A percentile compares a stretch with the other conserved stretches of the same genome.
phyloP scores from a whole-genome alignment of 1,140 invertebrate species.

The Euwallacea similis region DNA sequence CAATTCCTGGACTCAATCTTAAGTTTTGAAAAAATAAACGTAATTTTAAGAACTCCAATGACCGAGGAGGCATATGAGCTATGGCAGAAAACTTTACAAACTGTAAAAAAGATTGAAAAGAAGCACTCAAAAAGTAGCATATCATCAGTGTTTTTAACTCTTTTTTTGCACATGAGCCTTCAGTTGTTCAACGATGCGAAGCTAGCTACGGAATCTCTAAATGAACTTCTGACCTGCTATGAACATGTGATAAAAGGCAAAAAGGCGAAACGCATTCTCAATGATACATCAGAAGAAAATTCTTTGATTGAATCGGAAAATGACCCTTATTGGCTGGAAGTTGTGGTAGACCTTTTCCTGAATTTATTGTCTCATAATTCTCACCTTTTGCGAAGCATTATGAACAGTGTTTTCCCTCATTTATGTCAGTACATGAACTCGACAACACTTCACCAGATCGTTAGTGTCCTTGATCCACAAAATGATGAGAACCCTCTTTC shows the following conservation, averaged over 20 bases:
- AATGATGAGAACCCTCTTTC: conserved; percentile 63
- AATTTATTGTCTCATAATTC: conserved; percentile 71
- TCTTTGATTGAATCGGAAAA: conserved; percentile 28
- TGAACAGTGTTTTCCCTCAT: conserved; percentile 71
- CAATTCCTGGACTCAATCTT: conserved; percentile 58
- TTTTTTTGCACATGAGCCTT: conserved; percentile 70
- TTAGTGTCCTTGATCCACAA: conserved; percentile 70
- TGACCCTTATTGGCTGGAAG: conserved; percentile 77
- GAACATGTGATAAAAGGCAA: conserved; percentile 61
- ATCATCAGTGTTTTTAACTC: conserved; percentile 62
- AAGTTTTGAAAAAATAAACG: conserved; percentile 48
- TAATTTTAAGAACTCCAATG: conserved; percentile 56
- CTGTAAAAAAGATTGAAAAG: conserved; percentile 55
- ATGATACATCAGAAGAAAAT: conserved; percentile 43
- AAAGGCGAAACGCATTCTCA: conserved; percentile 50
- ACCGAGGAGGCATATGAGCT: conserved; percentile 58
- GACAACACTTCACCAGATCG: conserved; percentile 69
- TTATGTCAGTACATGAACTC: conserved; percentile 70
- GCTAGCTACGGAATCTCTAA: conserved; percentile 66
- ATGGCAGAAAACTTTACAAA: conserved; percentile 63
- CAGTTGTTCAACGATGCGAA: conserved; percentile 71
- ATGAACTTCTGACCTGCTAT: conserved; percentile 70
- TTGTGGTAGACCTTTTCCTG: conserved; percentile 74
- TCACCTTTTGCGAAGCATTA: conserved; percentile 67
- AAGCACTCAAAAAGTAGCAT: conserved; percentile 49